These are phyloP conservation scores for Yasuhikotakia modesta DNA, from an alignment of 2,797 vertebrate species.

Conservation along the genomic window DNA sequence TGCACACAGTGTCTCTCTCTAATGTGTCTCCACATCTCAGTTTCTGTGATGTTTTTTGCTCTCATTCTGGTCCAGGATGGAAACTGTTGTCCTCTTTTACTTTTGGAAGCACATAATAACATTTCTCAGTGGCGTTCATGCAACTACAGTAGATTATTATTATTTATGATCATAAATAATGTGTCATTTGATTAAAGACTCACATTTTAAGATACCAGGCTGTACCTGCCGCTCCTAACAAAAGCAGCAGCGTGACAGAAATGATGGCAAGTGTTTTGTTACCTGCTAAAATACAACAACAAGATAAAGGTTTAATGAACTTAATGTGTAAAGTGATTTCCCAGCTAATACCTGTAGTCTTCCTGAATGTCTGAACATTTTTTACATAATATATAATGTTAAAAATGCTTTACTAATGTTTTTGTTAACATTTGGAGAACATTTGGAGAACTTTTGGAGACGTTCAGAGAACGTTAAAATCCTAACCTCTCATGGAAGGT, in stretches of 20 bases:
- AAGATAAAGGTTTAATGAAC: not conserved
- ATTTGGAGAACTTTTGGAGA: too few relatives aligned
- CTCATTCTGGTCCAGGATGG: constrained; percentile 42
- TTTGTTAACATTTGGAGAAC: too few relatives aligned
- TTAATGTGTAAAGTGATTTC: not conserved
- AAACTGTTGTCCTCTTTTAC: constrained; percentile 50
- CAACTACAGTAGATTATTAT: not conserved
- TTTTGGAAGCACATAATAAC: constrained; percentile 14
- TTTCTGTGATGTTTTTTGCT: constrained; percentile 62
- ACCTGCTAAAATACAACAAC: constrained; percentile 54
- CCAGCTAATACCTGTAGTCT: too few relatives aligned
- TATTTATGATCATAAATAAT: not conserved
- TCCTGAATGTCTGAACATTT: too few relatives aligned
- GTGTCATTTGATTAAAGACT: constrained; percentile 48
- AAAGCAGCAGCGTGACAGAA: constrained; percentile 51
- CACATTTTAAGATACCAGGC: constrained; percentile 69
- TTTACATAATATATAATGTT: not conserved
- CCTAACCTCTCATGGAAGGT: constrained; percentile 58
- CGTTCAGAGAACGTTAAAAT: not conserved
- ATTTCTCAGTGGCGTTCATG: not conserved
- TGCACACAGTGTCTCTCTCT: constrained; percentile 55
- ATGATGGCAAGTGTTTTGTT: constrained; percentile 55
- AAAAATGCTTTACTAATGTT: not conserved
- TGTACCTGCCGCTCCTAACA: constrained; percentile 52
- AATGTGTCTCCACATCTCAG: constrained; percentile 71